Base-by-base conservation (phyloP, 2,113 vertebrate species). In the Lanius collurio region DNA sequence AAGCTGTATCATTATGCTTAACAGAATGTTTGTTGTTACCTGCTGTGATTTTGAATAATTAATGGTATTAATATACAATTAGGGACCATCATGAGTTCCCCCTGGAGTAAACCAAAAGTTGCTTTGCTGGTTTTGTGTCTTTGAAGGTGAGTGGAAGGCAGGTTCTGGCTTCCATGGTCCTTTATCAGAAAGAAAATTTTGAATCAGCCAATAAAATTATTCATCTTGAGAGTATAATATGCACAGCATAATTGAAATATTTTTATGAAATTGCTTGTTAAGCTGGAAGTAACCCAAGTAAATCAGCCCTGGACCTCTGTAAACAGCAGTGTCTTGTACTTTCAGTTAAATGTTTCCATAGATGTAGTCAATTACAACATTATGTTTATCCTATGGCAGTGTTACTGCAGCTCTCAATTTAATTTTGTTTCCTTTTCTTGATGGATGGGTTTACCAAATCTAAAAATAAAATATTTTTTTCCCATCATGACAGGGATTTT, bases 1-100 rank as follows among this genome's bases (percentile, higher is more conserved):
- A 69, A 78, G 41, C 57, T 79, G 33, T 62, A 42, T 90, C 67
- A 52, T 90, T 93, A 55, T 0, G 0, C 35, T 35, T 59, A 78
- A 60, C 49, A 75, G 80, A 91, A 87, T 93, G 67, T 85, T 94
- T 85, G 62, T 41, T 91, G 37, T 65, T 95, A 89, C 87, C 67
- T 93, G 74, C 78, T 95, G 75, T 57, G 78, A 60, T 89, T 87
- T 87, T 96, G 15, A 85, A 85, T 91, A 79, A 79, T 73, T 79
- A 24, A 47, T 55, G 14, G 8, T 7, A 22, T 46, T 35, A 42
- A 15, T 18, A 26, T 62, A 50, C 31, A 15, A 26, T 41, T 71
- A 75, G 50, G 26, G 20, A 59, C 42, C 17, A 39, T 83, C 55
- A 11, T 47, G 20, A 35, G 7, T 60, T 82, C 31, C 64, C 46